Evolutionary conservation across 2,113 vertebrate genomes (phyloP).

Genomic region (Rhynchopsitta pachyrhyncha): DNA sequence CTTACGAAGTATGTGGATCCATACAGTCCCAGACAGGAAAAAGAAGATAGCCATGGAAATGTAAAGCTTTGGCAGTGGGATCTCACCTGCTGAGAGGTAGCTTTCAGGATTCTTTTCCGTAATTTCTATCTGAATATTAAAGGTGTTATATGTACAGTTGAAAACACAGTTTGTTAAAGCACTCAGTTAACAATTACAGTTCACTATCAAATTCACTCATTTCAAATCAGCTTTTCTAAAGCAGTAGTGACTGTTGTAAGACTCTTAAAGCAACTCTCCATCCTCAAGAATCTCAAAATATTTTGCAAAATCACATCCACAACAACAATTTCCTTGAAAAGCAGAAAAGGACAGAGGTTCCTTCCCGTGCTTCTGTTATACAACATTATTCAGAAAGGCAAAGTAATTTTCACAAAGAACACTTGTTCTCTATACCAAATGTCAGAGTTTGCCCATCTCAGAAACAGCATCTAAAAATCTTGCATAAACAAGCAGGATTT

Average conservation of each 20-base stretch:
- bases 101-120: conserved; percentile 85
- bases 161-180: background rate
- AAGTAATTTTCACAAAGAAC: background rate
- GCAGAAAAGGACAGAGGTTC: background rate
- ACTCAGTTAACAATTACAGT: background rate
- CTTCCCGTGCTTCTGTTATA: background rate
- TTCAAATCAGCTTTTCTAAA: background rate
- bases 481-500: background rate
- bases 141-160: background rate
- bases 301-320: background rate
- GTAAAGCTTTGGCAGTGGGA: conserved; percentile 86
- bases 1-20: conserved; percentile 85
- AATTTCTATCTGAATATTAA: conserved; percentile 80
- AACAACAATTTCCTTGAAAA: background rate
- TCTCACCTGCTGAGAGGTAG: conserved; percentile 86
- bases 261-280: background rate
- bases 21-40: conserved; percentile 80
- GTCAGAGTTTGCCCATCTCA: background rate
- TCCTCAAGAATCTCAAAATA: background rate
- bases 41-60: conserved; percentile 86
- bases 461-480: background rate
- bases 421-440: background rate
- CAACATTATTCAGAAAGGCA: background rate
- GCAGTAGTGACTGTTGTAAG: rapidly evolving
- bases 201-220: background rate